Evolutionary conservation across 2,797 vertebrate genomes (phyloP).

Genomic region (Merluccius polli): DNA sequence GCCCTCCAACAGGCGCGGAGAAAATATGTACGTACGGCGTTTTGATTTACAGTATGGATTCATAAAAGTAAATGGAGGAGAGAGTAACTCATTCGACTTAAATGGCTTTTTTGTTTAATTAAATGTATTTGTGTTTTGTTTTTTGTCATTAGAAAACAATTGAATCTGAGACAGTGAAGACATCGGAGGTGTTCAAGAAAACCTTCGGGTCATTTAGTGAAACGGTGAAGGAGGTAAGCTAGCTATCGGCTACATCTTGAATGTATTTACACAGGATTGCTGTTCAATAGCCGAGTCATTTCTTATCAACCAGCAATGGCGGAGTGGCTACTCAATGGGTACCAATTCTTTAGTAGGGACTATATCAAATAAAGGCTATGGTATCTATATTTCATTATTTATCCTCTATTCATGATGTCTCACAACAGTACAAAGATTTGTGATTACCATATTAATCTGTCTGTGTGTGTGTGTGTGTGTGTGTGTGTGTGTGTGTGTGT

Average conservation of each 20-base stretch:
- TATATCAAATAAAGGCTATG: no score
- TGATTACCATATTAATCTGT: background rate
- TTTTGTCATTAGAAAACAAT: slow-evolving; percentile 79
- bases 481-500: background rate
- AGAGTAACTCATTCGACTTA: background rate
- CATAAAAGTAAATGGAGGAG: background rate
- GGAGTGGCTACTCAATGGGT: no score
- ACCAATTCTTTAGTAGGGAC: no score
- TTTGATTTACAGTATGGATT: background rate
- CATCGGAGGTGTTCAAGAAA: slow-evolving; percentile 86
- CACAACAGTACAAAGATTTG: background rate
- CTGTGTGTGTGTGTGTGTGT: background rate
- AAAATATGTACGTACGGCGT: slow-evolving; percentile 81
- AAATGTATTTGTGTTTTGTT: slow-evolving; percentile 1
- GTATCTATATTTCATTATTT: background rate
- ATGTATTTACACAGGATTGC: background rate
- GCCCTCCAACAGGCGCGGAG: slow-evolving; percentile 84
- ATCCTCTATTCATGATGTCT: background rate
- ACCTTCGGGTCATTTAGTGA: slow-evolving; percentile 81
- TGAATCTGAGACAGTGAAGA: slow-evolving; percentile 87
- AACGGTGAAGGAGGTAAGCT: slow-evolving; percentile 81
- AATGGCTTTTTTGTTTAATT: background rate
- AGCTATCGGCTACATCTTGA: background rate
- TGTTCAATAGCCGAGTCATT: background rate
- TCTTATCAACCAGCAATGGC: background rate